A percentile compares a stretch with the other conserved stretches of the same genome.
Conservation (phyloP, 2,888 invertebrate genomes). For the Aphidius colemani region DNA sequence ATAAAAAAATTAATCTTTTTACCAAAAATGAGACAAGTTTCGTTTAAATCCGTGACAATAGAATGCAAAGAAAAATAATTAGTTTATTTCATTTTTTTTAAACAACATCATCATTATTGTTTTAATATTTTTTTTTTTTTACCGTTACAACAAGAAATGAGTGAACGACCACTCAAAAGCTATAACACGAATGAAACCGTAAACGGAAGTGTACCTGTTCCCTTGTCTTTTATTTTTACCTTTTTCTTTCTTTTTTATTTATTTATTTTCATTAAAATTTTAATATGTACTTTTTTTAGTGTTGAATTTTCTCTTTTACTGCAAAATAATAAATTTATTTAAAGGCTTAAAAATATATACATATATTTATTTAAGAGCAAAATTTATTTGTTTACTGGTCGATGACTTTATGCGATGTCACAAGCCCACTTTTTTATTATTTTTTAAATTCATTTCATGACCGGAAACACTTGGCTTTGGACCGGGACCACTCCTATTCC, state of each 20-base stretch:
- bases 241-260: background rate
- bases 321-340: too few relatives aligned
- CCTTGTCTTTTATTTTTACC: background rate
- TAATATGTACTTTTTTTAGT: too few relatives aligned
- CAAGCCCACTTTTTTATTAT: too few relatives aligned
- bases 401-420: too few relatives aligned
- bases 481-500: too few relatives aligned
- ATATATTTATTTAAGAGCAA: too few relatives aligned
- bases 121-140: background rate
- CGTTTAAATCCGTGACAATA: conserved; percentile 6
- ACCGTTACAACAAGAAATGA: conserved; percentile 17
- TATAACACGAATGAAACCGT: conserved; percentile 14
- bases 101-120: background rate
- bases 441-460: too few relatives aligned
- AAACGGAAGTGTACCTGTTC: conserved; percentile 15
- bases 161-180: background rate
- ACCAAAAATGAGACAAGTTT: background rate
- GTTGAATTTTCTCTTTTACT: too few relatives aligned
- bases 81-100: conserved; percentile 4
- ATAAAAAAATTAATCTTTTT: background rate
- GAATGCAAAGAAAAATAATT: background rate
- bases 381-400: too few relatives aligned
- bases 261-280: background rate
- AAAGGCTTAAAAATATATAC: too few relatives aligned
- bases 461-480: too few relatives aligned